A percentile compares a stretch with the other conserved stretches of the same genome.
Evolutionary conservation across 2,797 vertebrate genomes (phyloP).

Genomic region (Chaetophractus vellerosus): DNA sequence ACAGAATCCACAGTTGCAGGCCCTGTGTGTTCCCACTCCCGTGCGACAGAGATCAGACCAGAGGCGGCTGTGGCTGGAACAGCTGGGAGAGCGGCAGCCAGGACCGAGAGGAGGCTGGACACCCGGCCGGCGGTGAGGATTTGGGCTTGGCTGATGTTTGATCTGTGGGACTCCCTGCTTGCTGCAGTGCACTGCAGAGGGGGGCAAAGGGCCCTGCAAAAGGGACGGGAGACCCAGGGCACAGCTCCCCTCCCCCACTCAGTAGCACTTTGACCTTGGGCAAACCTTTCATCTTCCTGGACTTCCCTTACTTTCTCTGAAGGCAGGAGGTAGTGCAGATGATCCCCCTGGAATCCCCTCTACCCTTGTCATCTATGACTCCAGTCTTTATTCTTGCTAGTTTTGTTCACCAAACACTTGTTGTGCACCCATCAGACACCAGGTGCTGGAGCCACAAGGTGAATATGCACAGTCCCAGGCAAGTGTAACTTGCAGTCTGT

Average conservation of each 20-base stretch:
- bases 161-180: not conserved
- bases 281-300: not conserved
- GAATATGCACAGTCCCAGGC: too few species aligned
- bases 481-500: not conserved
- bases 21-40: accelerated
- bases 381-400: accelerated
- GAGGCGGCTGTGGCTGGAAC: not conserved
- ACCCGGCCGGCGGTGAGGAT: too few species aligned
- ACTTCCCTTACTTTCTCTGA: too few species aligned
- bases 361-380: accelerated
- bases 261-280: accelerated
- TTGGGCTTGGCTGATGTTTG: not conserved
- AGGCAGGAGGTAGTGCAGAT: not conserved
- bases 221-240: not conserved
- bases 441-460: accelerated
- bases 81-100: too few species aligned
- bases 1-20: not conserved
- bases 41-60: not conserved
- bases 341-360: accelerated
- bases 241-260: not conserved
- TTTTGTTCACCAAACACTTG: not conserved
- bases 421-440: accelerated
- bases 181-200: accelerated
- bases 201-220: not conserved
- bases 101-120: too few species aligned